Base-by-base conservation (phyloP, 2,888 invertebrate species). In the Aporophyla nigra region DNA sequence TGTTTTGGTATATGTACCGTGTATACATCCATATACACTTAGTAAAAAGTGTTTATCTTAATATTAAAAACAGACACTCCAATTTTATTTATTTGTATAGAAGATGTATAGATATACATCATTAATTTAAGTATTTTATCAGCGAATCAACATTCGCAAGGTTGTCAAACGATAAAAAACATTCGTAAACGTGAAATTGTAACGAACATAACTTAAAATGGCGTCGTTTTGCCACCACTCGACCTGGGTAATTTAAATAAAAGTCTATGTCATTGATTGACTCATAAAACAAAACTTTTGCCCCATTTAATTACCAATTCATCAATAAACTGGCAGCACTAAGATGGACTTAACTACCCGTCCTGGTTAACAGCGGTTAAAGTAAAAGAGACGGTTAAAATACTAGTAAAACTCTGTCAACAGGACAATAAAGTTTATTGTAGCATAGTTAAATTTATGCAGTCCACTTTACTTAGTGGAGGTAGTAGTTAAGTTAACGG, bases 321-420 rank as follows among this genome's bases (percentile, higher is more conserved):
- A 54, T 40, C 63, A 76, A 71, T 83, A 68, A 84, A 80, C 69
- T 73, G 54, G 27, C 56, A 70, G 63, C 61, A 76, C 40, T 67
- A 53, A 81, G 56, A 61, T 24, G 21, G 33, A 49, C 53, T 63
- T 59, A 70, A 71, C 27, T 24, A 46, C 61, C 7, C 33, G 6
- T 14, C 27, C 49, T 54, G 24, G 46, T 75, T 59, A 63, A 78
- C 68, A 63, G 53, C 56, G 81, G 78, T 82, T 66, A 54, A 84
- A 73, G 51, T 84, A 74, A 76, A 74, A 76, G 16, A 67, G 65
- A 63, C 74, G 70, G 71, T 87, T 82, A 76, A 86, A 82, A 80
- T 33, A 49, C 58, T n/a, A 51, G 71, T 87, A 74, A 83, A 87
- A 80, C 71, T 40, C 70, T 75, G 87, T 87, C 84, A 84, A 82